A percentile compares a stretch with the other conserved stretches of the same genome.
phyloP scores from a whole-genome alignment of 2,888 invertebrate genomes.

The Leucania comma region DNA sequence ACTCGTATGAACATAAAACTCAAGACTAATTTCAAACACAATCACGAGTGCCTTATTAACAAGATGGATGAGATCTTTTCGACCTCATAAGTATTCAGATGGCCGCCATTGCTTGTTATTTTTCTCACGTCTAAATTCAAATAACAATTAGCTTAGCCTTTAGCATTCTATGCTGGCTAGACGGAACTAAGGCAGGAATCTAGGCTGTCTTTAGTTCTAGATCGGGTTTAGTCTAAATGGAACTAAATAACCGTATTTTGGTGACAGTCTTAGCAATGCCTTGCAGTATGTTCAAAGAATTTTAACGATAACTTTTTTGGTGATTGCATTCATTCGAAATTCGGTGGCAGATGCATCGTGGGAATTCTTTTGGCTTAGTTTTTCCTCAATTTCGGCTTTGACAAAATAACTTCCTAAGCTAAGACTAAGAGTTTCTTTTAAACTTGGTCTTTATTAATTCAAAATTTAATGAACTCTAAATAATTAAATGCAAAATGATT shows the following conservation, averaged over 20 bases:
- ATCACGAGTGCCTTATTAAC: constrained; percentile 69
- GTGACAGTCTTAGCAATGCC: constrained; percentile 14
- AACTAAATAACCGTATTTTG: constrained; percentile 47
- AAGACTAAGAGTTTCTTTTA: not conserved
- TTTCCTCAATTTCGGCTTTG: not conserved
- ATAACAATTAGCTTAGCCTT: constrained; percentile 81
- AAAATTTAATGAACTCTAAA: constrained; percentile 3
- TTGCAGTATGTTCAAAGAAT: constrained; percentile 34
- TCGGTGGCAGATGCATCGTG: constrained; percentile 26
- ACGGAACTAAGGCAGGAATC: constrained; percentile 55
- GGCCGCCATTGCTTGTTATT: constrained; percentile 63
- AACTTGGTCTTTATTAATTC: not conserved
- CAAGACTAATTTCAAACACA: constrained; percentile 57
- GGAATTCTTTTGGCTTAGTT: not conserved
- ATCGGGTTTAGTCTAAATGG: constrained; percentile 37
- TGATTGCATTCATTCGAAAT: constrained; percentile 4
- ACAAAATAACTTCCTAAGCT: not conserved
- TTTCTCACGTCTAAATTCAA: constrained; percentile 79
- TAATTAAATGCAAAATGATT: constrained; percentile 9
- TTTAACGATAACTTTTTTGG: constrained; percentile 25
- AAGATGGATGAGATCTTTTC: constrained; percentile 64
- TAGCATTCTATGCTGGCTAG: constrained; percentile 67
- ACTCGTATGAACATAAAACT: constrained; percentile 10
- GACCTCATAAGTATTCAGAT: constrained; percentile 67
- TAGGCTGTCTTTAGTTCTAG: constrained; percentile 51